Conservation (phyloP, 2,113 vertebrate species). For the Rhagologus leucostigma region DNA sequence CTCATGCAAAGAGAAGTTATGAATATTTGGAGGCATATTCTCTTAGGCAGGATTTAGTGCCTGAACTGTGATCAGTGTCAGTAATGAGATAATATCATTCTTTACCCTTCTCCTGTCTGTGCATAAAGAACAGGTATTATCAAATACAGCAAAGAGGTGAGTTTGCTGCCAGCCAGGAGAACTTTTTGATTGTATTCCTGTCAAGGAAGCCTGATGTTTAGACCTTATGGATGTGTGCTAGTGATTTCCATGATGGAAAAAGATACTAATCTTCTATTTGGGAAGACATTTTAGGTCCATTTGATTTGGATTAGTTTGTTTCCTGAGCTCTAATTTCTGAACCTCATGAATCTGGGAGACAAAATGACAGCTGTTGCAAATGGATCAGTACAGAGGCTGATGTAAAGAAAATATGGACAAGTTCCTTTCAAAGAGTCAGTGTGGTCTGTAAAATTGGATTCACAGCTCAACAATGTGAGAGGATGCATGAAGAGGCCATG, state of each 20-base stretch:
- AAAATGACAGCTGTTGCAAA: neutral
- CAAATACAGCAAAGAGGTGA: neutral
- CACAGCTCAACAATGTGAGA: neutral
- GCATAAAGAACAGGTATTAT: slow-evolving; percentile 20
- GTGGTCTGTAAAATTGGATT: neutral
- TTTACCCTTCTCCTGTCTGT: neutral
- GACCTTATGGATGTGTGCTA: neutral
- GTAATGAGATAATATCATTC: slow-evolving; percentile 1
- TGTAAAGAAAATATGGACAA: neutral
- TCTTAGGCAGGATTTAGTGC: slow-evolving; percentile 20
- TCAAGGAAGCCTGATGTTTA: neutral
- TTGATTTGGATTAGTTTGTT: neutral
- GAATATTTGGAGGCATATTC: slow-evolving; percentile 28
- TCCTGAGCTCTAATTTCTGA: neutral
- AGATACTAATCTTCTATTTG: neutral
- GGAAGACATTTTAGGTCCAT: neutral
- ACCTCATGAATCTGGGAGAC: neutral
- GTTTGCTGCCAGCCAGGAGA: neutral
- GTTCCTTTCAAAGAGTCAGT: neutral
- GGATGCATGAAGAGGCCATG: neutral
- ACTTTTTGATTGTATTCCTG: neutral
- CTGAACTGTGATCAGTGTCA: neutral
- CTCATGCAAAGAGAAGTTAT: neutral
- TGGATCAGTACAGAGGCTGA: neutral
- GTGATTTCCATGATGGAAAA: neutral